These are phyloP conservation scores for Sus scrofa DNA, from an alignment of 2,113 vertebrate species.

Conservation along the genomic window T2T-Sscrofa CM000812.6:133359001-133359500, in stretches of 20 bases:
- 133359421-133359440: neutral
- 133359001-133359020: neutral
- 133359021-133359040: neutral
- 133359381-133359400: neutral
- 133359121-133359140: neutral
- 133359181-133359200: neutral
- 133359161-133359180: accelerated
- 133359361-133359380: neutral
- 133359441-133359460: neutral
- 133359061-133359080: slow-evolving; percentile 1
- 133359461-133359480: neutral
- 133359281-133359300: neutral
- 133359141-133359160: neutral
- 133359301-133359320: neutral
- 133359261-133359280: neutral
- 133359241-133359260: neutral
- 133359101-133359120: neutral
- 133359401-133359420: neutral
- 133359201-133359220: neutral
- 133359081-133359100: neutral
- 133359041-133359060: slow-evolving; percentile 3
- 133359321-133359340: neutral
- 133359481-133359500: neutral
- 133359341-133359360: neutral
- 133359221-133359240: neutral